Evolutionary conservation across 2,888 invertebrate species (phyloP), one percentile per base, ranked within the genome.

Genomic region (Euclidia mi): DNA sequence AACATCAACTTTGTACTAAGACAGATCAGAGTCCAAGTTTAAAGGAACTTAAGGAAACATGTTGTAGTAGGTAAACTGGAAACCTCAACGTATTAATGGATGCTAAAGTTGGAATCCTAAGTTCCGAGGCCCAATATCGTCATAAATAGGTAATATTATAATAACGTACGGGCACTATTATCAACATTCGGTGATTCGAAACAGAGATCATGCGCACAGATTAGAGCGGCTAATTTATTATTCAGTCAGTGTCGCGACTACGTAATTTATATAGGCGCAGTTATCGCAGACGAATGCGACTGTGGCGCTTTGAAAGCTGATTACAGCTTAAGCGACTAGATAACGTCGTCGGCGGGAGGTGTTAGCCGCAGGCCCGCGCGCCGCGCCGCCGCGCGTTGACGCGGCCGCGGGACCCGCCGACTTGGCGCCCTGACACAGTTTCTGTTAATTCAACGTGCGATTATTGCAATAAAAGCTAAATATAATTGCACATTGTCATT

Each of bases 401-500:
- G 20, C n/a, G n/a, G n/a, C n/a, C n/a, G n/a, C n/a, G n/a, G n/a
- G n/a, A n/a, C n/a, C n/a, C n/a, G n/a, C n/a, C n/a, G 12, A 31
- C 38, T 47, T 51, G 65, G 41, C 48, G 53, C 73, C 79, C 59
- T 90, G 90, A 88, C 89, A 90, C 79, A 91, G 82, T 89, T 92
- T 85, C 81, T 81, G 79, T 81, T 83, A 81, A 87, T 87, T 82
- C 82, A 82, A 80, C 78, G 78, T 75, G 78, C 79, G 81, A 83
- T 87, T 85, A 88, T 88, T 88, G 88, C 84, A 81, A 61, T 82
- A 66, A 75, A 78, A 79, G 79, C 88, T 92, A 90, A 87, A 90
- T 88, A 89, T 91, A 90, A 89, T 86, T 85, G 82, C 71, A 66
- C 81, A 88, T 94, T 93, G 88, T 82, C 83, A 93, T 91, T 88